A percentile compares a stretch with the other conserved stretches of the same genome.
These are phyloP conservation scores for Venturia canescens DNA, from an alignment of 1,140 invertebrate genomes.

Conservation along the genomic window DNA sequence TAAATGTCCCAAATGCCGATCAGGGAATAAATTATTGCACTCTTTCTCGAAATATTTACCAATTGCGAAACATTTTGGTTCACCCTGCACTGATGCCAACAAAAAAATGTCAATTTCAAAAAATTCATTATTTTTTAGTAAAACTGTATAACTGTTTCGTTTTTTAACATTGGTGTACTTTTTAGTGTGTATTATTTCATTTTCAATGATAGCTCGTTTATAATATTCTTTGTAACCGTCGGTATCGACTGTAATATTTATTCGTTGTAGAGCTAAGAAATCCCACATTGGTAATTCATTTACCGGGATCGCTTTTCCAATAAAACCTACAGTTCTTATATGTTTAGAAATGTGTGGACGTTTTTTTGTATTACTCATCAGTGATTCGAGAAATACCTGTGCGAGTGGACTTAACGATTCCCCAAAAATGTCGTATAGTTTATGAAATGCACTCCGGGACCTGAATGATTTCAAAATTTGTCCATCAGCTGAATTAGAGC, in stretches of 20 bases:
- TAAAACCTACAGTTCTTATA: background rate
- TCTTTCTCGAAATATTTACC: slow-evolving; percentile 16
- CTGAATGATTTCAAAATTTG: slow-evolving; percentile 45
- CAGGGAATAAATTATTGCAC: background rate
- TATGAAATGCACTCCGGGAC: slow-evolving; percentile 22
- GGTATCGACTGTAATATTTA: slow-evolving; percentile 24
- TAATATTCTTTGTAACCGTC: slow-evolving; percentile 19
- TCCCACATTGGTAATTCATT: slow-evolving; percentile 2
- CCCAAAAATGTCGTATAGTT: slow-evolving; percentile 21
- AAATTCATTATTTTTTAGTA: slow-evolving; percentile 35
- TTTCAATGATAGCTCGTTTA: slow-evolving; percentile 25
- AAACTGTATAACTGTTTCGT: slow-evolving; percentile 35
- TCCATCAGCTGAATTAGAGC: slow-evolving; percentile 35
- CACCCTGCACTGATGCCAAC: background rate
- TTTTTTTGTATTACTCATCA: slow-evolving; percentile 17
- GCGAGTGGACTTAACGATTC: slow-evolving; percentile 9
- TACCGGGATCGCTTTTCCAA: slow-evolving; percentile 15
- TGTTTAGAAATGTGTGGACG: background rate
- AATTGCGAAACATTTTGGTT: slow-evolving; percentile 24
- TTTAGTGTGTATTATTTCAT: slow-evolving; percentile 23
- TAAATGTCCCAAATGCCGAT: slow-evolving; percentile 8
- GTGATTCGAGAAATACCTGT: background rate
- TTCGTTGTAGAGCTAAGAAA: slow-evolving; percentile 1
- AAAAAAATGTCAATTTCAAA: slow-evolving; percentile 41
- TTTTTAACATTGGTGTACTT: slow-evolving; percentile 34